phyloP scores from a whole-genome alignment of 2,797 vertebrate species.

The Yasuhikotakia modesta region DNA sequence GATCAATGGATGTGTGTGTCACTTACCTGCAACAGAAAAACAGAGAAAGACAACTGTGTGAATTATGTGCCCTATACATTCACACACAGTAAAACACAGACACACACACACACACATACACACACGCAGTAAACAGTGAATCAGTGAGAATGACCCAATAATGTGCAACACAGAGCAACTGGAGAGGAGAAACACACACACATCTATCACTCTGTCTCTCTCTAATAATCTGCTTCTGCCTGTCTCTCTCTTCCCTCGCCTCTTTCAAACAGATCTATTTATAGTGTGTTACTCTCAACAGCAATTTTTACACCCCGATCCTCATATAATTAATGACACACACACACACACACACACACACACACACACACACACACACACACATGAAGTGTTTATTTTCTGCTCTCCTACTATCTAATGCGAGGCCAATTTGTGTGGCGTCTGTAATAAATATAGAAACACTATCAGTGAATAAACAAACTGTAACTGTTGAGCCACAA shows the following conservation, averaged over 20 bases:
- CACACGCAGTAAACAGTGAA: background rate
- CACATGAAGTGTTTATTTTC: no score
- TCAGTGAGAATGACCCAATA: constrained; percentile 20
- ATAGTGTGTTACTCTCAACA: constrained; percentile 47
- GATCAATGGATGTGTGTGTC: background rate
- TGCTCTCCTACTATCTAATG: no score
- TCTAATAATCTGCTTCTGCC: constrained; percentile 30
- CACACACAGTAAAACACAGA: constrained; percentile 6
- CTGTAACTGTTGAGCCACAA: background rate
- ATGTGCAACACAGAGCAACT: constrained; percentile 13
- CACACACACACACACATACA: background rate
- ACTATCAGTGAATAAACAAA: background rate
- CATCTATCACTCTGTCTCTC: background rate
- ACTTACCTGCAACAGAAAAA: constrained; percentile 51
- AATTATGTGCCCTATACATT: constrained; percentile 5
- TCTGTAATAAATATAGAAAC: background rate
- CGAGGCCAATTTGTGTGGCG: background rate
- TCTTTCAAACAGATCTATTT: constrained; percentile 41
- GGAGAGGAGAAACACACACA: background rate
- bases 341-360: background rate
- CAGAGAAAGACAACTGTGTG: constrained; percentile 3
- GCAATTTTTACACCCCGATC: constrained; percentile 11
- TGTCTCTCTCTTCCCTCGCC: background rate
- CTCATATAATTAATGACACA: background rate
- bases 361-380: constrained; percentile 10